Conservation (phyloP, 2,888 invertebrate genomes). For the Lissocephala sabroskyi region DNA sequence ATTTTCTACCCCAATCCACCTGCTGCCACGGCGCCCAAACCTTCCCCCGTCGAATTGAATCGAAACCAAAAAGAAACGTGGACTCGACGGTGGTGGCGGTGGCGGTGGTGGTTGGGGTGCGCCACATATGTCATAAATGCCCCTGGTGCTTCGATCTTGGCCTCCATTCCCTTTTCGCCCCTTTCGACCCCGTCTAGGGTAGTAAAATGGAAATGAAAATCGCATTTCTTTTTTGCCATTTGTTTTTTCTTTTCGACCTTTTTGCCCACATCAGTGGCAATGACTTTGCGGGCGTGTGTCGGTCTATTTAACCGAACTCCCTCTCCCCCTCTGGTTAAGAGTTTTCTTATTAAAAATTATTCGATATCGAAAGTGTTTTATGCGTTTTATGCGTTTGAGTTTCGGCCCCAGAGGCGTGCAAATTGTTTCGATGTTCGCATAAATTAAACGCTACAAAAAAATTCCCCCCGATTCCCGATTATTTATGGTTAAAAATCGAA, state of each 20-base stretch:
- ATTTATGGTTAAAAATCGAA: too few relatives aligned
- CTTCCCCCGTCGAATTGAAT: constrained; percentile 35
- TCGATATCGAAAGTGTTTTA: constrained; percentile 38
- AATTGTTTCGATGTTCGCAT: constrained; percentile 49
- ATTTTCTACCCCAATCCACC: not conserved
- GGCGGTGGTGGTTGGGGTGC: constrained; percentile 6
- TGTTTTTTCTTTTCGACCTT: constrained; percentile 24
- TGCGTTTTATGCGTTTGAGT: constrained; percentile 6
- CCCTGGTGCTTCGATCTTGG: constrained; percentile 13
- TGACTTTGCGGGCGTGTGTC: constrained; percentile 14
- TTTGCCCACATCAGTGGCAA: constrained; percentile 53
- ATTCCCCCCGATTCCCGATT: constrained; percentile 40
- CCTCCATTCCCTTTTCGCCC: not conserved
- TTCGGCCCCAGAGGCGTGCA: constrained; percentile 8
- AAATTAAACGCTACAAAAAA: constrained; percentile 48
- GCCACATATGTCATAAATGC: constrained; percentile 54
- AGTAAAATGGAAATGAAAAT: constrained; percentile 44
- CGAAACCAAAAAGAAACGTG: constrained; percentile 37
- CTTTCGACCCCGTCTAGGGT: constrained; percentile 24
- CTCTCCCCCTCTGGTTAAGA: constrained; percentile 24
- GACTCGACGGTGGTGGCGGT: constrained; percentile 2
- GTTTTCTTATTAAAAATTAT: constrained; percentile 45
- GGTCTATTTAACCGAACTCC: constrained; percentile 12
- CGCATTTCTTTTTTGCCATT: constrained; percentile 21
- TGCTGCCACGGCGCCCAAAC: too few relatives aligned